Evolutionary conservation across 2,888 invertebrate species (phyloP).

Genomic region (Drosophila yooni): DNA sequence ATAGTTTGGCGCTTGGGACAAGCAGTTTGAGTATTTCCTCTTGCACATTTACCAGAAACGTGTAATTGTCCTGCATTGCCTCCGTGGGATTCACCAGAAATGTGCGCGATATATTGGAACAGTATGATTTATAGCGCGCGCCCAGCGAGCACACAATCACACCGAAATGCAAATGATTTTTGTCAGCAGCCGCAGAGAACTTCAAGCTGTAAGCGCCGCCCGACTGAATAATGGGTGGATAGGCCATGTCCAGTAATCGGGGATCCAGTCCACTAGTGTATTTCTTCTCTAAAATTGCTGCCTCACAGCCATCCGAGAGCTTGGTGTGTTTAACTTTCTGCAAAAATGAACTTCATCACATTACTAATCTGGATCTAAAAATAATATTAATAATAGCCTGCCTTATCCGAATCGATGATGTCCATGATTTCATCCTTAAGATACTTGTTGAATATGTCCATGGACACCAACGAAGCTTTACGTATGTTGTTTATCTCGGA

Average conservation of each 20-base stretch:
- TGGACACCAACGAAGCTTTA: constrained; percentile 96
- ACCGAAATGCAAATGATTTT: constrained; percentile 97
- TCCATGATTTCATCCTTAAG: constrained; percentile 99
- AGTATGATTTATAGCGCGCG: constrained; percentile 98
- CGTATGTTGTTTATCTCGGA: constrained; percentile 94
- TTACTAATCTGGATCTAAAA: not conserved
- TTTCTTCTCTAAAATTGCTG: constrained; percentile 97
- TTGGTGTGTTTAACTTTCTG: constrained; percentile 98
- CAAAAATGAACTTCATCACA: constrained; percentile 63
- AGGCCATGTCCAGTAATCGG: constrained; percentile 97
- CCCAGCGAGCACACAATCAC: constrained; percentile 98
- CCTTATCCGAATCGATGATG: constrained; percentile 98
- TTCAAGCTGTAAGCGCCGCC: constrained; percentile 99
- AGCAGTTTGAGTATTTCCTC: constrained; percentile 95
- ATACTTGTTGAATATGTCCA: constrained; percentile 98
- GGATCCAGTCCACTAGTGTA: constrained; percentile 96
- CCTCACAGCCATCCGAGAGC: constrained; percentile 97
- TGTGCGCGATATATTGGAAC: constrained; percentile 98
- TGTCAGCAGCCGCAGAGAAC: constrained; percentile 97
- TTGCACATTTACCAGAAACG: constrained; percentile 94
- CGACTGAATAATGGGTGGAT: constrained; percentile 99
- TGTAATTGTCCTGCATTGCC: constrained; percentile 93
- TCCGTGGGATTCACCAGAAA: constrained; percentile 97
- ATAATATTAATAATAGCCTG: constrained; percentile 74
- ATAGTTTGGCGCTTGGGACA: constrained; percentile 92